Conservation (phyloP, 2,797 vertebrate species). For the Todus mexicanus region DNA sequence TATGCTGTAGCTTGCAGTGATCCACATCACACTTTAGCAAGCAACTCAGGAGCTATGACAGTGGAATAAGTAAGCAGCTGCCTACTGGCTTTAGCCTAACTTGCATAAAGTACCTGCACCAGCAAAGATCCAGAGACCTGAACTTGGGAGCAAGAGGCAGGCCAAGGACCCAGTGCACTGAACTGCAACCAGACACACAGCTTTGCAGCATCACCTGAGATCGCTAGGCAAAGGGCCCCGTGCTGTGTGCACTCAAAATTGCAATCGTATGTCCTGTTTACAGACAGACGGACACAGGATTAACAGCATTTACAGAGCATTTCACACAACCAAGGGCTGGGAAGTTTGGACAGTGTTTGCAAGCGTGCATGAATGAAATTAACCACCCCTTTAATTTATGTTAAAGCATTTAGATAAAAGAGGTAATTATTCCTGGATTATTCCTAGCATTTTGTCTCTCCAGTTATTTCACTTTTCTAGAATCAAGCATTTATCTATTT, state of each 20-base stretch:
- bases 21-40: not conserved
- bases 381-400: not conserved
- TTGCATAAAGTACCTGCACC: not conserved
- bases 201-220: not conserved
- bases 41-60: not conserved
- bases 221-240: not conserved
- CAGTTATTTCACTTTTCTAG: not conserved
- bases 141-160: not conserved
- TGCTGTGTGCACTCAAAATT: not conserved
- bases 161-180: not conserved
- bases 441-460: not conserved
- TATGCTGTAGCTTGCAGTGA: not conserved
- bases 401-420: not conserved
- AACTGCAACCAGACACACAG: rapidly evolving
- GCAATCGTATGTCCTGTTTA: not conserved
- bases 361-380: not conserved
- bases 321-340: not conserved
- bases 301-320: not conserved
- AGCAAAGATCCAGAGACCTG: not conserved
- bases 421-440: not conserved
- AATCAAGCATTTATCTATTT: not conserved
- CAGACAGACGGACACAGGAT: too few species aligned
- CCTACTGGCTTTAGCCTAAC: not conserved
- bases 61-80: not conserved
- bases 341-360: not conserved